Evolutionary conservation across 2,113 vertebrate genomes (phyloP).

Genomic region (Aphyosemion australe): DNA sequence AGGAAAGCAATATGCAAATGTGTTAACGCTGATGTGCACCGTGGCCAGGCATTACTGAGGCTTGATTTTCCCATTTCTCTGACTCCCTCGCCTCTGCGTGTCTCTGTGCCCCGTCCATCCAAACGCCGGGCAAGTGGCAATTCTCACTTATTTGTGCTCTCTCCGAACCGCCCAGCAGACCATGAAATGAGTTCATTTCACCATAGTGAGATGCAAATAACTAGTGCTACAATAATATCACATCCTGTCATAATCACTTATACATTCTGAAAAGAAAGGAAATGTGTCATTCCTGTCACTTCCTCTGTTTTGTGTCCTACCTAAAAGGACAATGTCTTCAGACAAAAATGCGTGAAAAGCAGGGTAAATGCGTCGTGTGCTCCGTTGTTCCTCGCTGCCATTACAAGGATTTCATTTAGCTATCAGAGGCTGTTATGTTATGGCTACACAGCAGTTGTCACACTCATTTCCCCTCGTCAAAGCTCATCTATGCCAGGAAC

Average conservation of each 20-base stretch:
- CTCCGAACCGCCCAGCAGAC: constrained; percentile 59
- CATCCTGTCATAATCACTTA: constrained; percentile 65
- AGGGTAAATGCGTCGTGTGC: constrained; percentile 30
- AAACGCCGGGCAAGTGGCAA: constrained; percentile 62
- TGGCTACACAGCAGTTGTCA: constrained; percentile 11
- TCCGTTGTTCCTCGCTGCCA: constrained; percentile 27
- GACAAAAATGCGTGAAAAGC: constrained; percentile 20
- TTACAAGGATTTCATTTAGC: constrained; percentile 37
- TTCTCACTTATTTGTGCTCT: constrained; percentile 63
- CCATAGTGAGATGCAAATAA: constrained; percentile 67
- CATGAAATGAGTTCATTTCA: constrained; percentile 79
- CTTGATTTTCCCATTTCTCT: constrained; percentile 53
- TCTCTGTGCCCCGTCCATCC: constrained; percentile 34
- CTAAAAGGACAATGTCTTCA: constrained; percentile 15
- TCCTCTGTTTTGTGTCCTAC: constrained; percentile 11
- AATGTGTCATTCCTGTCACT: constrained; percentile 24
- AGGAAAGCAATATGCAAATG: constrained; percentile 44
- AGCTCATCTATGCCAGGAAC: too few species aligned
- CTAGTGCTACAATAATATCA: constrained; percentile 62
- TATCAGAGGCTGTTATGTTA: constrained; percentile 25
- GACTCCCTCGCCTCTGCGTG: constrained; percentile 29
- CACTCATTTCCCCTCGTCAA: constrained; percentile 25
- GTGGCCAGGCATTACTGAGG: constrained; percentile 15
- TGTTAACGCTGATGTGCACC: constrained; percentile 14
- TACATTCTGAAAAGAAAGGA: constrained; percentile 45